These are phyloP conservation scores for Lithophane leautieri DNA, from an alignment of 2,888 invertebrate species.

Conservation along the genomic window DNA sequence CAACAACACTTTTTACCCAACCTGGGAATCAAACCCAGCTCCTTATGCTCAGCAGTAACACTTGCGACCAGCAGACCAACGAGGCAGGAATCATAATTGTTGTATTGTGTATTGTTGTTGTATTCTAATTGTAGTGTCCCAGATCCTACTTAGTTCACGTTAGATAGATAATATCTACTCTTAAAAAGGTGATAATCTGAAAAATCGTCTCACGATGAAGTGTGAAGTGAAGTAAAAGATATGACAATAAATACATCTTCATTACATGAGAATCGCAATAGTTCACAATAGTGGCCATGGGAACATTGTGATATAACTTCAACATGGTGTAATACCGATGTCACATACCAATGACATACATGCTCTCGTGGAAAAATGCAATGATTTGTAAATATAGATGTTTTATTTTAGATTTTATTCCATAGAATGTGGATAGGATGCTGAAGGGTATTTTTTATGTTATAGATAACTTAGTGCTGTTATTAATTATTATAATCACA, in stretches of 20 bases:
- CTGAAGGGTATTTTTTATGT: not conserved
- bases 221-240: slow-evolving; percentile 14
- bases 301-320: slow-evolving; percentile 51
- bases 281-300: slow-evolving; percentile 42
- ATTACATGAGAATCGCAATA: slow-evolving; percentile 33
- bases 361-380: slow-evolving; percentile 29
- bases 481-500: not conserved
- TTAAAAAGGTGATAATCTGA: not conserved
- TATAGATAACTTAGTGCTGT: not conserved
- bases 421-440: not conserved
- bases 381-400: slow-evolving; percentile 10
- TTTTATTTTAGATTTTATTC: slow-evolving; percentile 10
- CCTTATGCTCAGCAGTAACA: not conserved
- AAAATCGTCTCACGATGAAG: slow-evolving; percentile 23
- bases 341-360: slow-evolving; percentile 43
- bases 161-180: not conserved
- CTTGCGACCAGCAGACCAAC: not conserved
- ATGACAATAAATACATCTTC: slow-evolving; percentile 27
- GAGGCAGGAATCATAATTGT: not conserved
- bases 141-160: not conserved
- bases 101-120: not conserved
- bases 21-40: not conserved
- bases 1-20: not conserved
- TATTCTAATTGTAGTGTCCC: not conserved
- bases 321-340: slow-evolving; percentile 44